Evolutionary conservation across 1,140 invertebrate species (phyloP).

Genomic region (Notospermus geniculatus): DNA sequence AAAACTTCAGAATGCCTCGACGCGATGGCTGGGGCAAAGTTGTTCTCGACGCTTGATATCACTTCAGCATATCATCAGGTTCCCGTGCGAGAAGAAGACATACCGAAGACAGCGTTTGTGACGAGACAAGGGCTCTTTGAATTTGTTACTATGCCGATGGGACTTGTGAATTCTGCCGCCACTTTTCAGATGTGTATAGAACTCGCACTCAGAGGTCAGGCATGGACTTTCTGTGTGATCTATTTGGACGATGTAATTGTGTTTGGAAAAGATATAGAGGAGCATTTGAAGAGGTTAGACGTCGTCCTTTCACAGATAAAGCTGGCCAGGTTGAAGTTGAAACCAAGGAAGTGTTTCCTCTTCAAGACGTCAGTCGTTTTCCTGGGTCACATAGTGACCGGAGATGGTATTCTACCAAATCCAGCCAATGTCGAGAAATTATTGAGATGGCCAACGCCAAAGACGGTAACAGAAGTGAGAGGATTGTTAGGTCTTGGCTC

Average conservation of each 20-base stretch:
- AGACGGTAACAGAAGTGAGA: constrained; percentile 42
- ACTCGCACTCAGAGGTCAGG: not conserved
- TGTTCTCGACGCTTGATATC: constrained; percentile 4
- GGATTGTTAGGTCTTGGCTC: constrained; percentile 48
- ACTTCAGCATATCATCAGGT: not conserved
- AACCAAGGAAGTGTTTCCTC: constrained; percentile 54
- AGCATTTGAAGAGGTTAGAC: not conserved
- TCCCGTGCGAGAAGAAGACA: not conserved
- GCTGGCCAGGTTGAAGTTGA: constrained; percentile 49
- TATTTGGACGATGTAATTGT: constrained; percentile 11
- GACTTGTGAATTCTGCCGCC: constrained; percentile 10
- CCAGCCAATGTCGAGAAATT: constrained; percentile 50
- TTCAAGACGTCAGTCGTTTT: constrained; percentile 25
- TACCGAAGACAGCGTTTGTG: constrained; percentile 7
- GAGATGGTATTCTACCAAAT: constrained; percentile 18
- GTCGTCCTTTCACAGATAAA: not conserved
- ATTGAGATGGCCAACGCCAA: constrained; percentile 45
- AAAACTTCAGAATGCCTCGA: not conserved
- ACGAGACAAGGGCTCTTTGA: not conserved
- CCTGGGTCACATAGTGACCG: constrained; percentile 24
- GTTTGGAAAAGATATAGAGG: not conserved
- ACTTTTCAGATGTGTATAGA: constrained; percentile 28
- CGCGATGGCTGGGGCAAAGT: not conserved
- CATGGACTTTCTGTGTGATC: not conserved
- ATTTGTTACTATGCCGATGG: not conserved